Conservation (phyloP, 2,888 invertebrate genomes). For the Caenorhabditis sp. region DNA sequence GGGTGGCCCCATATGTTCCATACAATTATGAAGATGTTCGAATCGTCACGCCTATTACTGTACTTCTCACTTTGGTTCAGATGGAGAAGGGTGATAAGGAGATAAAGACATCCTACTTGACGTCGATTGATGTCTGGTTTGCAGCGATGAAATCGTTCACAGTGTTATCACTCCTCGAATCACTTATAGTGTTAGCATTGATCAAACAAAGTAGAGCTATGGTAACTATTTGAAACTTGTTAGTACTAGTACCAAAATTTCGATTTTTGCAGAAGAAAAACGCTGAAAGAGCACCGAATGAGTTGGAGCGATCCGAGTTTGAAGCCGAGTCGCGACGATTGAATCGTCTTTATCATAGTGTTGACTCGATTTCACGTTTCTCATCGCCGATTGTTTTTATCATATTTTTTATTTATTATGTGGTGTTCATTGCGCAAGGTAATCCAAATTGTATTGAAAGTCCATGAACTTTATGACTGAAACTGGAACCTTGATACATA, state of each 20-base stretch:
- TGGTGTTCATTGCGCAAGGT: constrained; percentile 62
- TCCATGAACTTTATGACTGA: background rate
- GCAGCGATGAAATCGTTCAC: constrained; percentile 64
- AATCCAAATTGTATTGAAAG: constrained; percentile 50
- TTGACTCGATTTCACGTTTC: constrained; percentile 55
- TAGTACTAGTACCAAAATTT: too few species aligned
- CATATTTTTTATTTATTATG: constrained; percentile 64
- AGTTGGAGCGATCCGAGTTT: constrained; percentile 55
- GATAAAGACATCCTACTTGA: constrained; percentile 65
- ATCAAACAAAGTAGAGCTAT: constrained; percentile 66
- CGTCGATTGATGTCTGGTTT: constrained; percentile 69
- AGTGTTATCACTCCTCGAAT: constrained; percentile 67
- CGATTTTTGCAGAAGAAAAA: constrained; percentile 54
- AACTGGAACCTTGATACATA: too few species aligned
- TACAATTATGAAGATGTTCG: constrained; percentile 70
- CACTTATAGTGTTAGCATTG: constrained; percentile 61
- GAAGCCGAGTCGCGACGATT: constrained; percentile 52
- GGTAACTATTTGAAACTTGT: constrained; percentile 15
- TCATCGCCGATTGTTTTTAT: constrained; percentile 55
- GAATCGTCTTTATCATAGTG: constrained; percentile 59
- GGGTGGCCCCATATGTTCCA: constrained; percentile 69
- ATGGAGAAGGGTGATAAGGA: constrained; percentile 69
- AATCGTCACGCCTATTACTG: constrained; percentile 70
- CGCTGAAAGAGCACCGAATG: constrained; percentile 61
- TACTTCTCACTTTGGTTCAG: constrained; percentile 68